Conservation (phyloP, 2,113 vertebrate species). For the Lepus americanus region DNA sequence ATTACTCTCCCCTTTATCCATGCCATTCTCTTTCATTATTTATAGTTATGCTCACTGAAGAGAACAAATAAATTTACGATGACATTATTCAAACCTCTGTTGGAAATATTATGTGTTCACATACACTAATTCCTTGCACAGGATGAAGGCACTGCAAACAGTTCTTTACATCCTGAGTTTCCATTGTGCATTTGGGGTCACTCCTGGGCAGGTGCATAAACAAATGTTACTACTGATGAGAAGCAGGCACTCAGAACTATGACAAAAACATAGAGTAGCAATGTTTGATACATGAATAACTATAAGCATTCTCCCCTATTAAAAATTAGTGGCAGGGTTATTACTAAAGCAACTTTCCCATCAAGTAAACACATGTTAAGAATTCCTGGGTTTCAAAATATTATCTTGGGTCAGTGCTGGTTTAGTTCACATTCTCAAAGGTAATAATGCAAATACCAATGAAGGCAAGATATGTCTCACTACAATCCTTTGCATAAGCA, state of each 20-base stretch:
- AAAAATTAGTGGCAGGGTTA: slow-evolving; percentile 61
- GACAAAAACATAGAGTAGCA: background rate
- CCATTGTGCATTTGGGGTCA: slow-evolving; percentile 57
- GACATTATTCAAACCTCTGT: slow-evolving; percentile 55
- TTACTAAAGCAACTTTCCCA: slow-evolving; percentile 47
- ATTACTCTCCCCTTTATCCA: slow-evolving; percentile 78
- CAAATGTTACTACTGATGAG: slow-evolving; percentile 36
- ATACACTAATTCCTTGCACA: slow-evolving; percentile 55
- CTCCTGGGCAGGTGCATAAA: slow-evolving; percentile 23
- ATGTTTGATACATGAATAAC: background rate
- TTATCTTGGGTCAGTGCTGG: slow-evolving; percentile 48
- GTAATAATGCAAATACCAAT: slow-evolving; percentile 79
- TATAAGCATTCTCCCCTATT: slow-evolving; percentile 44
- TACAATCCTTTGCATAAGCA: slow-evolving; percentile 80
- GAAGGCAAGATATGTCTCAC: slow-evolving; percentile 78
- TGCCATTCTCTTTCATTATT: slow-evolving; percentile 78
- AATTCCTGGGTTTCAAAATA: slow-evolving; percentile 55
- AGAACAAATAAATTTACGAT: slow-evolving; percentile 80
- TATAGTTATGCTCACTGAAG: slow-evolving; percentile 71
- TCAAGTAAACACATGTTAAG: slow-evolving; percentile 35
- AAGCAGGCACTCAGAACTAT: slow-evolving; percentile 36
- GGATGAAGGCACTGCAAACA: slow-evolving; percentile 58
- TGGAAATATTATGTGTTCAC: slow-evolving; percentile 70
- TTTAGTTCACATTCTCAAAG: slow-evolving; percentile 71
- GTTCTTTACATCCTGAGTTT: background rate